phyloP scores from a whole-genome alignment of 2,888 invertebrate genomes.

The Oscheius onirici region DNA sequence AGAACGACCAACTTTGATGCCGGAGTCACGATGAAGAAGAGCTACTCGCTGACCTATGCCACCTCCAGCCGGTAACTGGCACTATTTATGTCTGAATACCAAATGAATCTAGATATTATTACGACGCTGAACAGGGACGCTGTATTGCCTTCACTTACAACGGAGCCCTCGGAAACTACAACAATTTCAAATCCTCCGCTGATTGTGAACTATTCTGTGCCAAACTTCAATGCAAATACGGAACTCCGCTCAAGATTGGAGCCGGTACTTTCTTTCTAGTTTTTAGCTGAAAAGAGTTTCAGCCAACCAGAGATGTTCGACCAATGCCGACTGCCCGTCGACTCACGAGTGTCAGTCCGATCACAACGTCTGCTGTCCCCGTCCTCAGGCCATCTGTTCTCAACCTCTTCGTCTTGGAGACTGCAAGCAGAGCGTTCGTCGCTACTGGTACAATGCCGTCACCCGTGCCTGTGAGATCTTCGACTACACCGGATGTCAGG shows the following conservation, averaged over 20 bases:
- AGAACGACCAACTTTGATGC: conserved; percentile 66
- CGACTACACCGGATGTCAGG: conserved; percentile 67
- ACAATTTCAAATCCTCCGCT: conserved; percentile 68
- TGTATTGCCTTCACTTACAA: conserved; percentile 70
- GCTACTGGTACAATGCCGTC: conserved; percentile 70
- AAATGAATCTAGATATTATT: conserved; percentile 58
- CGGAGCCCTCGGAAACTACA: conserved; percentile 70
- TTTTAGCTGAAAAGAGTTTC: neutral
- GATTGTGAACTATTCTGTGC: conserved; percentile 71
- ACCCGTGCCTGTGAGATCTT: conserved; percentile 69
- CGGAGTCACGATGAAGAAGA: conserved; percentile 65
- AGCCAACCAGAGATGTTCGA: conserved; percentile 61
- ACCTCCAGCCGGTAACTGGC: conserved; percentile 45
- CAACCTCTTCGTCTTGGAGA: conserved; percentile 71
- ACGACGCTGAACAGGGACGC: conserved; percentile 68
- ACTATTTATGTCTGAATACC: too few species aligned
- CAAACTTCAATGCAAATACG: conserved; percentile 68
- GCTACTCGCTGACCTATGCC: conserved; percentile 62
- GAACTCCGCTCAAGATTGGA: conserved; percentile 66
- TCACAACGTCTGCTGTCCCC: conserved; percentile 70
- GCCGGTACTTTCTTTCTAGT: conserved; percentile 48
- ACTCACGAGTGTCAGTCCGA: conserved; percentile 70
- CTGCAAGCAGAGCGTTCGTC: conserved; percentile 68
- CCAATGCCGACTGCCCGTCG: conserved; percentile 68
- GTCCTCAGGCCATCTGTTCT: conserved; percentile 70